phyloP scores from a whole-genome alignment of 2,797 vertebrate genomes.

The Megalops cyprinoides region DNA sequence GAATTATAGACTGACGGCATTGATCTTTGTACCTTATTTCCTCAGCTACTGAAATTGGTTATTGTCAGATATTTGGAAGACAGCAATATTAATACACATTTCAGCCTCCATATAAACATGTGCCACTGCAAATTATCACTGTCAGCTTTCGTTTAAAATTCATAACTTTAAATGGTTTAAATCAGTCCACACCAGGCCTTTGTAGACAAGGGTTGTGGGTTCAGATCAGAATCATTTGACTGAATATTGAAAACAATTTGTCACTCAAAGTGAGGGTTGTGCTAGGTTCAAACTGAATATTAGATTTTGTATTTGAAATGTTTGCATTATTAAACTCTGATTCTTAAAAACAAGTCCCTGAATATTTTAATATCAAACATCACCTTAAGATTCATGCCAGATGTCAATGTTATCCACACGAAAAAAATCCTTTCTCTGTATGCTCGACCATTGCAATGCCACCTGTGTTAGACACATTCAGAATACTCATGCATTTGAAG shows the following conservation, averaged over 20 bases:
- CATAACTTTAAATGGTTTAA: no score
- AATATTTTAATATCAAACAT: no score
- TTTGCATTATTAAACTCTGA: not conserved
- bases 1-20: not conserved
- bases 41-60: not conserved
- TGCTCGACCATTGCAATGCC: no score
- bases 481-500: no score
- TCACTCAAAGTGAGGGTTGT: not conserved
- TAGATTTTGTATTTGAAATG: not conserved
- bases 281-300: not conserved
- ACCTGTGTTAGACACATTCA: no score
- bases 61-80: not conserved
- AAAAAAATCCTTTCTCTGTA: no score
- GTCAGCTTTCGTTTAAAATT: not conserved
- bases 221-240: not conserved
- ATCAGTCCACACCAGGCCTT: no score
- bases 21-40: not conserved
- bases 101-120: not conserved
- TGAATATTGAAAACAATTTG: not conserved
- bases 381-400: no score
- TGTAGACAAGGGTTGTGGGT: no score
- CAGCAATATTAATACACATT: not conserved
- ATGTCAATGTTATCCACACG: no score
- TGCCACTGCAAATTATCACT: not conserved
- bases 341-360: not conserved